phyloP scores from a whole-genome alignment of 2,797 vertebrate species.

The Lerista edwardsae region DNA sequence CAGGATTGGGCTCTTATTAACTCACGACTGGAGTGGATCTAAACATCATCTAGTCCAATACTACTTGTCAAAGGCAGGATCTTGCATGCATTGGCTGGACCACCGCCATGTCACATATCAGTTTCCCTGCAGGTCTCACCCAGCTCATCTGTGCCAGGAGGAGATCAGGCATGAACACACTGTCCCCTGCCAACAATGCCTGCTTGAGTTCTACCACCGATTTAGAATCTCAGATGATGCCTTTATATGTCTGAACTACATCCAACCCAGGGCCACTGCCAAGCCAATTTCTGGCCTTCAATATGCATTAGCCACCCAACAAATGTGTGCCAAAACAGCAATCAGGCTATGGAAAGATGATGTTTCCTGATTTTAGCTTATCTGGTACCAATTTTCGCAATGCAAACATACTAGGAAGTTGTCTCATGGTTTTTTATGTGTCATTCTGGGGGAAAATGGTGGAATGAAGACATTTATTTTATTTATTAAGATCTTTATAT shows the following conservation, averaged over 20 bases:
- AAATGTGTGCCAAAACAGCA: constrained; percentile 2
- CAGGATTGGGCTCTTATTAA: too few relatives aligned
- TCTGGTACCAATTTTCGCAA: background rate
- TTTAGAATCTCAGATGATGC: constrained; percentile 16
- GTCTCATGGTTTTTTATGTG: background rate
- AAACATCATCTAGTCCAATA: background rate
- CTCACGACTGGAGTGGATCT: background rate
- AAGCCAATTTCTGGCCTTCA: background rate
- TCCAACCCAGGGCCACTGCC: background rate
- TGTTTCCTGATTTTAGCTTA: background rate
- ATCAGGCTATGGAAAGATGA: background rate
- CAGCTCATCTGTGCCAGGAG: background rate
- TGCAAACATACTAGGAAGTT: background rate
- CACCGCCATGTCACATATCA: background rate
- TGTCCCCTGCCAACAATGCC: background rate
- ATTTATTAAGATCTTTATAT: too few relatives aligned
- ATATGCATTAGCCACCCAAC: background rate
- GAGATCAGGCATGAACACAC: background rate
- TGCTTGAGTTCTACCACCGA: background rate
- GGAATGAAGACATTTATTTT: background rate
- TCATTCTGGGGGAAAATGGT: background rate
- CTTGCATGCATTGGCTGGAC: background rate
- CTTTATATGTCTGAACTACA: background rate
- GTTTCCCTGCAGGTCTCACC: background rate
- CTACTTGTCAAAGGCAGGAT: background rate